Evolutionary conservation across 2,797 vertebrate species (phyloP), one percentile per base, ranked within the genome.

Genomic region (Balearica regulorum): DNA sequence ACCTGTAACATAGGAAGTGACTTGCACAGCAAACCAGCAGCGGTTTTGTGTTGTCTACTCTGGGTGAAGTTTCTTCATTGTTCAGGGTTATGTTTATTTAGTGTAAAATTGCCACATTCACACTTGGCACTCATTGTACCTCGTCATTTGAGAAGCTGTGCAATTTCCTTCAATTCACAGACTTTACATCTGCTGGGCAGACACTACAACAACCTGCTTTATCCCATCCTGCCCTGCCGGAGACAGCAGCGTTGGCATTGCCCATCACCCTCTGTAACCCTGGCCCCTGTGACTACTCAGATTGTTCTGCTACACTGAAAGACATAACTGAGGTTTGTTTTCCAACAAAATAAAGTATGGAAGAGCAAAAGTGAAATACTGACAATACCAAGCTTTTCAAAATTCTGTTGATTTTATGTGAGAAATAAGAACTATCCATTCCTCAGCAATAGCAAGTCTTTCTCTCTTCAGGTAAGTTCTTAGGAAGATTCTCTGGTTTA

Each of bases 251-350:
- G 5, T 44, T 41, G 41, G 84, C 82, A 53, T 5, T 62, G 57
- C 53, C 41, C 6, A 5, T 41, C 55, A 31, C 46, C 22, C 48
- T 33, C 51, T 73, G 29, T 41, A 60, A 71, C 35, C 19, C 25
- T 1, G 1, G 5, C 11, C 51, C 33, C 53, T 44, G 0, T 13
- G 7, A 39, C 49, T 48, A 16, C 35, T n/a, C 13, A 4, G n/a
- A 29, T 51, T 28, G 21, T 85, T 89, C 81, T 77, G 81, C 62
- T 46, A 20, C 25, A 12, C 18, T 28, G 48, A 24, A 44, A 89
- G 29, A 78, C 6, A 6, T 1, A 48, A 44, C 17, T 35, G 35
- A 78, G 4, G 2, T 48, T 62, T 82, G 16, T 68, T 73, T 90
- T 60, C 70, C 41, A 89, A 49, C 28, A 64, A 81, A 92, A 71